phyloP scores from a whole-genome alignment of 2,888 invertebrate species.

The Apodemia hepburni region DNA sequence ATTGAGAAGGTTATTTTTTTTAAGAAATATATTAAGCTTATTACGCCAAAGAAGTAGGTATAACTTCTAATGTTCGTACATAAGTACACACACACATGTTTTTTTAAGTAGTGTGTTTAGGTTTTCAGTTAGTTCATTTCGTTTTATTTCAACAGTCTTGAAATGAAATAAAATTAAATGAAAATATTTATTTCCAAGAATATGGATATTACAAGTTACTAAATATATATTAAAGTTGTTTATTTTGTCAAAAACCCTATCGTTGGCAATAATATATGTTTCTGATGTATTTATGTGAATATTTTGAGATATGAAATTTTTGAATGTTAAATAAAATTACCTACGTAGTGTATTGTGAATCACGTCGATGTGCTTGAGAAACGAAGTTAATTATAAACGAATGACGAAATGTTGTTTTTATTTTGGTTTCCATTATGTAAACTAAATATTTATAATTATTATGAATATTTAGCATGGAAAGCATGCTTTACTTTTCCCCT shows the following conservation, averaged over 20 bases:
- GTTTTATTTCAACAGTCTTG: no score
- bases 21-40: no score
- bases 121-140: not conserved
- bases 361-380: conserved; percentile 10
- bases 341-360: conserved; percentile 6
- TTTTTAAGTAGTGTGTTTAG: not conserved
- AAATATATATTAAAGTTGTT: not conserved
- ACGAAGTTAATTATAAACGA: conserved; percentile 2
- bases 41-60: not conserved
- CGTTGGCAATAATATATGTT: conserved; percentile 1
- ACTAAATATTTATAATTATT: no score
- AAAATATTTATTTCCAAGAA: no score
- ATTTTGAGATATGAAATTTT: conserved; percentile 22
- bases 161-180: no score
- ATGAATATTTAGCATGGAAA: no score
- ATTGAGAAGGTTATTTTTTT: no score
- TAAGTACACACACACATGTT: not conserved
- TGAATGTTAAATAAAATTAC: conserved; percentile 14
- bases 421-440: no score
- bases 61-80: not conserved
- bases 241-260: not conserved
- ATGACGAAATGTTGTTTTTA: not conserved
- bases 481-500: no score
- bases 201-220: no score
- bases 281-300: conserved; percentile 17